These are phyloP conservation scores for Scomberomorus guttatus DNA, from an alignment of 2,797 vertebrate genomes.

Conservation along the genomic window DNA sequence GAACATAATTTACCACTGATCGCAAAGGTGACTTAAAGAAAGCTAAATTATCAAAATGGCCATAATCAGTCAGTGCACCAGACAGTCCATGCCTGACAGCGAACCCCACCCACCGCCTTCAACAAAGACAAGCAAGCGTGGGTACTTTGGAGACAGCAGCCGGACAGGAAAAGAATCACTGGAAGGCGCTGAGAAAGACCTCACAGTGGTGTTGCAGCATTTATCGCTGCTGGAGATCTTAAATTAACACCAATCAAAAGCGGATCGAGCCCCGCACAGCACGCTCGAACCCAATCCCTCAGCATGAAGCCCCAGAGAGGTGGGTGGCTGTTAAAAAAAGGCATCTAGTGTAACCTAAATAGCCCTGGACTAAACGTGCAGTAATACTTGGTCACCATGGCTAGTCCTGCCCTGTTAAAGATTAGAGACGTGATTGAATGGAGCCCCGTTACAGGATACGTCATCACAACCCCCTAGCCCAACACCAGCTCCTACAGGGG, in stretches of 20 bases:
- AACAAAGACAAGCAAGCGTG: conserved; percentile 27
- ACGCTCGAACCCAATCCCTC: conserved; percentile 48
- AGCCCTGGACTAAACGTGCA: conserved; percentile 23
- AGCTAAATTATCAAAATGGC: conserved; percentile 69
- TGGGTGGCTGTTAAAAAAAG: conserved; percentile 22
- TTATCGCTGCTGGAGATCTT: conserved; percentile 62
- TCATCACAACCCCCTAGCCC: conserved; percentile 33
- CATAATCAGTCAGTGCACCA: conserved; percentile 49
- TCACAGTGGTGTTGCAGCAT: conserved; percentile 26
- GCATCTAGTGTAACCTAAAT: conserved; percentile 29
- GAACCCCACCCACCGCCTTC: conserved; percentile 36
- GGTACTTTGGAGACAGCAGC: conserved; percentile 19
- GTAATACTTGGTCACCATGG: conserved; percentile 20
- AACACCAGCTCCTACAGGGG: conserved; percentile 27
- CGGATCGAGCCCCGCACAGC: conserved; percentile 35
- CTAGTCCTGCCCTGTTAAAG: conserved; percentile 21
- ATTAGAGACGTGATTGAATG: conserved; percentile 42
- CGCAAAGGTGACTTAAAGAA: conserved; percentile 71
- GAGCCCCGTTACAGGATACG: conserved; percentile 24
- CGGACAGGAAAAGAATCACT: conserved; percentile 24
- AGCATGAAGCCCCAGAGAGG: conserved; percentile 44
- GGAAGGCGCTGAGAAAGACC: conserved; percentile 47
- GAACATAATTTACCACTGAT: conserved; percentile 62
- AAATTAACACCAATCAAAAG: conserved; percentile 75
- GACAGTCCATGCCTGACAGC: conserved; percentile 41